phyloP scores from a whole-genome alignment of 2,113 vertebrate genomes.

The Ancistrus triradiatus region DNA sequence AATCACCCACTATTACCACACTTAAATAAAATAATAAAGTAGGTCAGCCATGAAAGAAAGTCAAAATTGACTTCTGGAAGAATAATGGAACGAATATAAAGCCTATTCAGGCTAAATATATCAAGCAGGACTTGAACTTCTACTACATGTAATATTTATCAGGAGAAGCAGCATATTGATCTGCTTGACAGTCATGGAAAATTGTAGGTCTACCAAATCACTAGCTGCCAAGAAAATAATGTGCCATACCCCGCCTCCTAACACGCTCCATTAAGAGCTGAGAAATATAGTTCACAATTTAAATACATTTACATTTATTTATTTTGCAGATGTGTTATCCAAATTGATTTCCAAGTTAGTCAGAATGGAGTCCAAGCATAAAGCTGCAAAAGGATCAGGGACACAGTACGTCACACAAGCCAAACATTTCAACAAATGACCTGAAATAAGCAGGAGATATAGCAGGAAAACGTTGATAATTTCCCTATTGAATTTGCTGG shows the following conservation, averaged over 20 bases:
- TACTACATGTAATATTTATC: slow-evolving; percentile 8
- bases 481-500: too few relatives aligned
- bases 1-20: too few relatives aligned
- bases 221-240: slow-evolving; percentile 7
- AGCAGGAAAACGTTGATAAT: too few relatives aligned
- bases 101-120: not conserved
- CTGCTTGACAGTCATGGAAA: too few relatives aligned
- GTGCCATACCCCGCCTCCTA: not conserved
- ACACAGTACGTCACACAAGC: too few relatives aligned
- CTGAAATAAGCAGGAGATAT: too few relatives aligned
- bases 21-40: slow-evolving; percentile 21
- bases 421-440: too few relatives aligned
- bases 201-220: too few relatives aligned
- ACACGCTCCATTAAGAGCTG: not conserved
- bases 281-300: not conserved
- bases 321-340: too few relatives aligned
- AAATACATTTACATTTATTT: too few relatives aligned
- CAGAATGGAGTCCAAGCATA: not conserved
- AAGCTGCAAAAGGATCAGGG: too few relatives aligned
- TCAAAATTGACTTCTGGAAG: slow-evolving; percentile 3
- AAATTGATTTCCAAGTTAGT: too few relatives aligned
- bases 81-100: slow-evolving; percentile 15
- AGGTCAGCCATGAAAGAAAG: slow-evolving; percentile 9
- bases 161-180: slow-evolving; percentile 14
- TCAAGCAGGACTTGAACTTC: not conserved